Base-by-base conservation (phyloP, 2,888 invertebrate genomes). In the Clivina fossor region DNA sequence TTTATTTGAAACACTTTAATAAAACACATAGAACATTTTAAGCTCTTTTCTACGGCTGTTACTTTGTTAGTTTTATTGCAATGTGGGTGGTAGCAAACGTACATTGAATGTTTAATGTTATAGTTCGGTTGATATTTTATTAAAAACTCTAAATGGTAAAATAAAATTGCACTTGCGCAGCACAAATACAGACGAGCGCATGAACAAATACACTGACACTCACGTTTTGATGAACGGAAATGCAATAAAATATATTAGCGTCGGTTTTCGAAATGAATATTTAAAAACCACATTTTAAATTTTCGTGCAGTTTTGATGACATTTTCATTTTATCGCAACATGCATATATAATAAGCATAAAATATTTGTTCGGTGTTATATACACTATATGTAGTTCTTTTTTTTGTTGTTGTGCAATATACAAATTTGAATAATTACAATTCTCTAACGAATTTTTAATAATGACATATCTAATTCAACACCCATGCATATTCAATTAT, bases 331-430 rank as follows among this genome's bases (percentile, higher is more conserved):
- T 24, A 37, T 19, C 43, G 15, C 26, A 24, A 33, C 30, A 53
- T 44, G 53, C 43, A 53, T 53, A 44, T 44, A 44, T 53, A 44
- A 53, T 44, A 30, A 53, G 43, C 28, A 53, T 53, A 44, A 53
- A 53, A 53, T 53, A 44, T 40, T 38, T 48, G 46, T 47, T n/a
- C n/a, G n/a, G n/a, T n/a, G n/a, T n/a, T n/a, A n/a, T n/a, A n/a
- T n/a, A n/a, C n/a, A n/a, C n/a, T n/a, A n/a, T n/a, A n/a, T n/a
- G n/a, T n/a, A n/a, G n/a, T n/a, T n/a, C n/a, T n/a, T n/a, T n/a
- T n/a, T n/a, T n/a, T n/a, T n/a, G 33, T 47, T 43, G 33, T 47
- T 47, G n/a, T n/a, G 33, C 20, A 33, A 47, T 47, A 33, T 47
- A 33, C 47, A 24, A 33, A 47, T 47, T 28, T 47, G 32, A 33